These are phyloP conservation scores for Leucozona laternaria DNA, from an alignment of 2,888 invertebrate genomes.

Conservation along the genomic window DNA sequence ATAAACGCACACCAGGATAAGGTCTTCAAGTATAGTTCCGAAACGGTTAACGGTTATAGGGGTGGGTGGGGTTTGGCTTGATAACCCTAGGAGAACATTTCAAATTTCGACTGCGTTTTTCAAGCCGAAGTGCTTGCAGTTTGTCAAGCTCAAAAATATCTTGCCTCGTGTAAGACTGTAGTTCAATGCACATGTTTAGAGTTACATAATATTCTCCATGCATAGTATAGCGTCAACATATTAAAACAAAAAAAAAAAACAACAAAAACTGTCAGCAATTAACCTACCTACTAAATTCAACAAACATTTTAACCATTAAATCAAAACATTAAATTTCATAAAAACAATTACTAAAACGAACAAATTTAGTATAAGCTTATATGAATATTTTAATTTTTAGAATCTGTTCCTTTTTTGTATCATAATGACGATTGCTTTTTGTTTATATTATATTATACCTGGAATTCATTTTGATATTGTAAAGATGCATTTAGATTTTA, in stretches of 20 bases:
- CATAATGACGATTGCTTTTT: not conserved
- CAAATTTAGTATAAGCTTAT: not conserved
- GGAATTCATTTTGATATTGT: not conserved
- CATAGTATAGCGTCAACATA: no score
- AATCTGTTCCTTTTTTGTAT: not conserved
- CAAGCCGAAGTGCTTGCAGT: no score
- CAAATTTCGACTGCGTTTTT: no score
- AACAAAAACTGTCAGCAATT: not conserved
- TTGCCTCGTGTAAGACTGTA: no score
- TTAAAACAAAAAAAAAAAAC: not conserved
- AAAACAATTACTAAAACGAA: not conserved
- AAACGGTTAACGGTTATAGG: no score
- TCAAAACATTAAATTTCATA: not conserved
- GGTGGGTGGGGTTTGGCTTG: no score
- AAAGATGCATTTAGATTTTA: not conserved
- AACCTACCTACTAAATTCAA: not conserved
- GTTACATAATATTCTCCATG: no score
- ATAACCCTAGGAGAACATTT: no score
- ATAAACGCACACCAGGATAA: no score
- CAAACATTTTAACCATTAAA: not conserved
- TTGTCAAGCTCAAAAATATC: no score
- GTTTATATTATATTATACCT: conserved; percentile 2
- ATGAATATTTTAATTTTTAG: not conserved
- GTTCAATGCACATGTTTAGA: no score
- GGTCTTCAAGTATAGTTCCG: no score